A percentile compares a stretch with the other conserved stretches of the same genome.
phyloP scores from a whole-genome alignment of 2,113 vertebrate genomes.

The Zeus faber region DNA sequence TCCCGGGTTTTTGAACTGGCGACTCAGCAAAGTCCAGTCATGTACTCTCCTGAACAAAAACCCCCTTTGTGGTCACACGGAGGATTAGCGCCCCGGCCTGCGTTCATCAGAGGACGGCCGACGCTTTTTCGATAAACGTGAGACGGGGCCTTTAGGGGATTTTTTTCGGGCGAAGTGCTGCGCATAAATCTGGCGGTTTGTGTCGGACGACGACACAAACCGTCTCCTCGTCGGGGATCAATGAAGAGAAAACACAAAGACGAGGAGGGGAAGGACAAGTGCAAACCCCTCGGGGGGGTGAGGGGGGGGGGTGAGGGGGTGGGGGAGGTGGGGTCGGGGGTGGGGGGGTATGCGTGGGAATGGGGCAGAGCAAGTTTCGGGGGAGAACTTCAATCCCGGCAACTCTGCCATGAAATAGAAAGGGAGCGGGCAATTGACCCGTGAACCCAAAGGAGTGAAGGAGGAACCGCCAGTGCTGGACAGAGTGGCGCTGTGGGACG shows the following conservation, averaged over 20 bases:
- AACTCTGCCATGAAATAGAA: conserved; percentile 65
- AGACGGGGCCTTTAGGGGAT: conserved; percentile 61
- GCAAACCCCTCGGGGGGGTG: conserved; percentile 59
- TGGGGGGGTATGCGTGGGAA: conserved; percentile 75
- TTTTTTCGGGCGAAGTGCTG: conserved; percentile 58
- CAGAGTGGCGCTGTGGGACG: conserved; percentile 66
- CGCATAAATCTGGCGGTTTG: conserved; percentile 68
- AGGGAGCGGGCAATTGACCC: conserved; percentile 70
- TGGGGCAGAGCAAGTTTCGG: conserved; percentile 57
- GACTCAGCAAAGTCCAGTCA: too few species aligned
- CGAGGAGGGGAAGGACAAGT: conserved; percentile 64
- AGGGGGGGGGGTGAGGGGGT: too few species aligned
- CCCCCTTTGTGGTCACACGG: too few species aligned
- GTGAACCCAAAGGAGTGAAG: conserved; percentile 70
- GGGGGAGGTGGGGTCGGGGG: too few species aligned
- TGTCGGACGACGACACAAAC: conserved; percentile 61
- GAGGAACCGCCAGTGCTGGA: conserved; percentile 66
- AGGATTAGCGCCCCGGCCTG: too few species aligned
- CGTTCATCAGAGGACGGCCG: conserved; percentile 60
- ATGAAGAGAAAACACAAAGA: conserved; percentile 71
- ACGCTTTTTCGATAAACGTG: conserved; percentile 67
- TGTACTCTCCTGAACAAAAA: conserved; percentile 31
- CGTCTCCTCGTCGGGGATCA: conserved; percentile 67
- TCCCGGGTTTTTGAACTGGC: too few species aligned
- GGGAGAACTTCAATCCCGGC: conserved; percentile 58